Conservation (phyloP, 2,888 invertebrate genomes). For the Spialia ferax region DNA sequence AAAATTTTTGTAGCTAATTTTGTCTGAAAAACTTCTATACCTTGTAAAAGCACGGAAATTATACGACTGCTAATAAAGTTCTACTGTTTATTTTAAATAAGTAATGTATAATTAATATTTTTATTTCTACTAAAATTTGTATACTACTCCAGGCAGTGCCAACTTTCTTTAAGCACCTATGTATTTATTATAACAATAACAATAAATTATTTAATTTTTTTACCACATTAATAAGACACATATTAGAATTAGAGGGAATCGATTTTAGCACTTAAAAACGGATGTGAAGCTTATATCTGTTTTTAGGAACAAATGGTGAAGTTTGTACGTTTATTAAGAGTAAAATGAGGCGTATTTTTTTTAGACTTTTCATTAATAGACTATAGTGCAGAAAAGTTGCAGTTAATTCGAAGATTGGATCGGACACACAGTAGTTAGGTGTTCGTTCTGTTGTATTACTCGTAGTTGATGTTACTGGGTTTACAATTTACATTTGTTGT, state of each 20-base stretch:
- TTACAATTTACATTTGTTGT: background rate
- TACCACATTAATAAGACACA: background rate
- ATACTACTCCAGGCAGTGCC: slow-evolving; percentile 37
- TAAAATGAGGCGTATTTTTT: background rate
- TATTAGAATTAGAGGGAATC: slow-evolving; percentile 2
- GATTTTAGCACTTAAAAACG: background rate
- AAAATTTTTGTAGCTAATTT: background rate
- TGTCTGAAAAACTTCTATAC: background rate
- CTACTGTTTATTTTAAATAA: slow-evolving; percentile 15
- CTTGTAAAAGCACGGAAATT: background rate
- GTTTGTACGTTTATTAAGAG: slow-evolving; percentile 24
- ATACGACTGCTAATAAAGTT: slow-evolving; percentile 6
- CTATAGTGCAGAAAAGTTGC: background rate
- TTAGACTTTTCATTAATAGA: background rate
- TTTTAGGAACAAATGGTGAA: slow-evolving; percentile 35
- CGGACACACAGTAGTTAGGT: too few species aligned
- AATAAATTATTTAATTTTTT: slow-evolving; percentile 15
- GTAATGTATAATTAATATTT: slow-evolving; percentile 18
- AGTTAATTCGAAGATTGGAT: too few species aligned
- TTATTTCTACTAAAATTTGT: slow-evolving; percentile 27
- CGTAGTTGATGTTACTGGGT: background rate
- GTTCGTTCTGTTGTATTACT: too few species aligned
- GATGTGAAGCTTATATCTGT: slow-evolving; percentile 9
- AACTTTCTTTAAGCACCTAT: slow-evolving; percentile 36
- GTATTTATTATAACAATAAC: slow-evolving; percentile 17